Conservation (phyloP, 1,140 invertebrate genomes). For the Atta texana region DNA sequence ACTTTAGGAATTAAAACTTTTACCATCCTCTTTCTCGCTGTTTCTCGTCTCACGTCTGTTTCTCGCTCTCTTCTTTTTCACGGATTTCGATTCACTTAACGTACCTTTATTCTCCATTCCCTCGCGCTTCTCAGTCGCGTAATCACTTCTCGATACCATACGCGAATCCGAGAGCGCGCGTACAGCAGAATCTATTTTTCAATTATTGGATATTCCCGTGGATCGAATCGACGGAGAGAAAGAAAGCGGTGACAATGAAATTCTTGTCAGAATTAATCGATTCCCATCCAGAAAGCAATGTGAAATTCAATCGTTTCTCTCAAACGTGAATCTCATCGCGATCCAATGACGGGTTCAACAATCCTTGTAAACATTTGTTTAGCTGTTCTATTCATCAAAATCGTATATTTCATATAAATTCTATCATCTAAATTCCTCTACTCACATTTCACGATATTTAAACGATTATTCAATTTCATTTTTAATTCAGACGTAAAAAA, state of each 20-base stretch:
- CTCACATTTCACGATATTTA: neutral
- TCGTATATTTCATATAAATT: conserved; percentile 3
- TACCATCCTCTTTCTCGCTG: neutral
- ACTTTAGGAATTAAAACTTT: conserved; percentile 65
- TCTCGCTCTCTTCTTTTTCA: neutral
- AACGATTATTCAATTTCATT: neutral
- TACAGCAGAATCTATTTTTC: conserved; percentile 54
- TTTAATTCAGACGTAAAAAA: neutral
- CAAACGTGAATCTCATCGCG: neutral
- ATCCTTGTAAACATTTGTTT: conserved; percentile 11
- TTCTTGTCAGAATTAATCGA: conserved; percentile 39
- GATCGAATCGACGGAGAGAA: neutral
- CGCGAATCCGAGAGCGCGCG: conserved; percentile 42
- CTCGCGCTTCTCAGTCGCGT: conserved; percentile 6
- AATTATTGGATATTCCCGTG: conserved; percentile 46
- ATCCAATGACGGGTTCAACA: neutral
- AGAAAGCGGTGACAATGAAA: conserved; percentile 43
- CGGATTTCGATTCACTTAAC: conserved; percentile 16
- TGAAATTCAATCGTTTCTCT: conserved; percentile 29
- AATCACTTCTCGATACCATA: conserved; percentile 54
- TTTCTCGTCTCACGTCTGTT: neutral
- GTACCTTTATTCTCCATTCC: conserved; percentile 6
- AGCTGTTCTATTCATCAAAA: neutral
- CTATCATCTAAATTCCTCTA: neutral
- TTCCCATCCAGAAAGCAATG: conserved; percentile 12